phyloP scores from a whole-genome alignment of 2,888 invertebrate species.

The Trypoxylon attenuatum region DNA sequence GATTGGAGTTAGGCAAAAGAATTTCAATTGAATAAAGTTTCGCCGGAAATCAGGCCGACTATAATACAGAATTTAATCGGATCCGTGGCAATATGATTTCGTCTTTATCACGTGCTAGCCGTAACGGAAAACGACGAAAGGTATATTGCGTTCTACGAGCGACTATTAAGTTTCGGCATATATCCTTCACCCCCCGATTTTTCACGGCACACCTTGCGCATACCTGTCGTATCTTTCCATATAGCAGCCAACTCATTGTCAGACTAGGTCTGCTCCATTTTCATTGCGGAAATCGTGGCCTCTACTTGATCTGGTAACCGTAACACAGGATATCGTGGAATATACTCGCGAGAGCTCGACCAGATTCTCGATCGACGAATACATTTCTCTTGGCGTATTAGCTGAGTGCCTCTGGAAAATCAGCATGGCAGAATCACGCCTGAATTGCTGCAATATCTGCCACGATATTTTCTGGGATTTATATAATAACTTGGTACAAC shows the following conservation, averaged over 20 bases:
- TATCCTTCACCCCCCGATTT: constrained; percentile 36
- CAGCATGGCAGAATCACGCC: too few species aligned
- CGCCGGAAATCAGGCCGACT: neutral
- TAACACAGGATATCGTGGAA: constrained; percentile 16
- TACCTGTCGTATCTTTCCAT: constrained; percentile 41
- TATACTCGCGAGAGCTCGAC: too few species aligned
- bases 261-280: constrained; percentile 17
- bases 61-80: constrained; percentile 18
- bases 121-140: constrained; percentile 27
- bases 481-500: too few species aligned
- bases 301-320: constrained; percentile 8
- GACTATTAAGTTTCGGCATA: constrained; percentile 38
- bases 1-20: neutral
- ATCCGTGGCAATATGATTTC: constrained; percentile 17
- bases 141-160: constrained; percentile 7
- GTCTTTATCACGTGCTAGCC: constrained; percentile 9
- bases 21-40: neutral
- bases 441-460: too few species aligned
- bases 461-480: too few species aligned
- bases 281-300: constrained; percentile 21
- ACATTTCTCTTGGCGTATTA: too few species aligned
- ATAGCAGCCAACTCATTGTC: constrained; percentile 41
- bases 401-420: too few species aligned
- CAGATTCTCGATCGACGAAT: too few species aligned
- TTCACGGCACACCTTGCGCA: constrained; percentile 39